Percentiles rank a stretch among this genome's conserved stretches.
Evolutionary conservation across 2,113 vertebrate species (phyloP).

Genomic region (Lycaon pictus): DNA sequence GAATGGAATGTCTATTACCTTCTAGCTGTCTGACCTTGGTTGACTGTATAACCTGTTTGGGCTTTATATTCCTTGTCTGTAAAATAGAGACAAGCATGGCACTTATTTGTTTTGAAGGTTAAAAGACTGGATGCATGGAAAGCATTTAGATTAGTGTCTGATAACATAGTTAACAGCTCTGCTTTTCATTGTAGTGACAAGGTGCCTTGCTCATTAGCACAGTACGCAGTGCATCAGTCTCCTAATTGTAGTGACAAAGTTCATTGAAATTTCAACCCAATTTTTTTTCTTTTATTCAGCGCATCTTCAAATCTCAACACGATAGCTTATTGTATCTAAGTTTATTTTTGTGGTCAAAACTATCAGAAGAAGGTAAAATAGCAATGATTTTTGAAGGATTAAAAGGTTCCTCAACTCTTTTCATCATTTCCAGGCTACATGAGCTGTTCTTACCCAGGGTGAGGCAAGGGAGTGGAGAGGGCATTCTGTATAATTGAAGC

Average conservation of each 20-base stretch:
- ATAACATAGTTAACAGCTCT: not conserved
- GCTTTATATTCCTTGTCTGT: not conserved
- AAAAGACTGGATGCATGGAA: not conserved
- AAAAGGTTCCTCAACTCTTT: not conserved
- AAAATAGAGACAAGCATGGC: constrained; percentile 16
- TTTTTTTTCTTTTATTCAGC: not conserved
- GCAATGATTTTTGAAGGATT: not conserved
- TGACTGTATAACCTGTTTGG: not conserved
- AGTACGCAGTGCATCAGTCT: too few species aligned
- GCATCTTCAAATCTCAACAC: not conserved
- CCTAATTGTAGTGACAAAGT: not conserved
- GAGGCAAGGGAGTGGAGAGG: not conserved
- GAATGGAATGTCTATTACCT: not conserved
- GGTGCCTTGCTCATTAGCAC: not conserved
- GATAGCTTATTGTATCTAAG: not conserved
- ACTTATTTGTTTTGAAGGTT: not conserved
- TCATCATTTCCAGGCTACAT: not conserved
- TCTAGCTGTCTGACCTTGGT: not conserved
- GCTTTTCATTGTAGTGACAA: not conserved
- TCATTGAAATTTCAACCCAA: not conserved
- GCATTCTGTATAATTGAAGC: not conserved
- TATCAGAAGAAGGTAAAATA: not conserved
- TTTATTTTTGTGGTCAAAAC: not conserved
- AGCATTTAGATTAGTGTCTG: not conserved
- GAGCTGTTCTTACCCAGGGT: not conserved